Base-by-base conservation (phyloP, 2,113 vertebrate species). In the Brienomyrus longianalis region DNA sequence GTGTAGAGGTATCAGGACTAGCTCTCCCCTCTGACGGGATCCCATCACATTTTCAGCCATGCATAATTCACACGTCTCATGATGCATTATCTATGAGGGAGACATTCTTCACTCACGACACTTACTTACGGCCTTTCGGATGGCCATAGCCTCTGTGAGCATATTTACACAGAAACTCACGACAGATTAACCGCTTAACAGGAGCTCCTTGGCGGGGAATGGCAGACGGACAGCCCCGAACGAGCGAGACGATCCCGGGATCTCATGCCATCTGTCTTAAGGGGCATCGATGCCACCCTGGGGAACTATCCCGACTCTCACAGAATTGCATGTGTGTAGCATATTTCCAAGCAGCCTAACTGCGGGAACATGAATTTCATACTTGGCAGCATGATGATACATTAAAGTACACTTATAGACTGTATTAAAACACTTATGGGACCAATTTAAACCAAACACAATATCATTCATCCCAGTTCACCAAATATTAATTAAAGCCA, bases 351-450 rank as follows among this genome's bases (percentile, higher is more conserved):
- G 89, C 47, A 86, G 56, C 56, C 74, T 66, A 43, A 86, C 83
- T 59, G 27, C 11, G 10, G 39, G 56, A 48, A 50, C 83, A 90
- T 48, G 43, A 86, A 86, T 89, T 56, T 59, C 52, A n/a, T 43
- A 66, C 88, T 54, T 89, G 74, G 88, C 56, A 83, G 70, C 39
- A 62, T 62, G 51, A 85, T 89, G 19, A 89, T 83, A 62, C 80
- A 89, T 84, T 83, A 45, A 70, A 84, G 51, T 39, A 62, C 77
- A 89, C 50, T 89, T 89, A 80, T 89, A 89, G 74, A 89, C 50
- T 35, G 48, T 89, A 52, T n/a, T 89, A 89, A 83, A 51, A 77
- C 54, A 80, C 88, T 83, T 84, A 84, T 54, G 77, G 77, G 88
- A 84, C 48, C 77, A 59, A 54, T 84, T 89, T 56, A 89, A 84